A percentile compares a stretch with the other conserved stretches of the same genome.
Evolutionary conservation across 2,888 invertebrate genomes (phyloP).

Genomic region (Tetragnatha montana): DNA sequence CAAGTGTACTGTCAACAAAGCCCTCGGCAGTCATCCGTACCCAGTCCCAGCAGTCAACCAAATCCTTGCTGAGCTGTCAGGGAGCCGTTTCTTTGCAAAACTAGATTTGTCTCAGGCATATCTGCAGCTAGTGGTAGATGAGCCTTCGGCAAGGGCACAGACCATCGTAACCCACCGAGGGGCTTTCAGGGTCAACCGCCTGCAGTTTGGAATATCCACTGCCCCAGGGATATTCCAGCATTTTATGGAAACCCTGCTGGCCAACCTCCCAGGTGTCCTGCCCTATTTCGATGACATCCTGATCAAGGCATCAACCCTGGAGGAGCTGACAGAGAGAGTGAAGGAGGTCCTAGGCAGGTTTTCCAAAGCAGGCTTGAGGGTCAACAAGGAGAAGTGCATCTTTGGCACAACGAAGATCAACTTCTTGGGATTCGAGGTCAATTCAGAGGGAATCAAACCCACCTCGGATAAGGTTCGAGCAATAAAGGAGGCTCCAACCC

Average conservation of each 20-base stretch:
- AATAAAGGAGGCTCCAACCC: constrained; percentile 39
- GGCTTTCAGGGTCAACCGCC: too few species aligned
- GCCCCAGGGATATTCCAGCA: constrained; percentile 75
- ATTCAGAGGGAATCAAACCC: constrained; percentile 42
- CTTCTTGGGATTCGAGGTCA: constrained; percentile 33
- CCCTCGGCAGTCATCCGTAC: too few species aligned
- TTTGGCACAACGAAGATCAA: constrained; percentile 16
- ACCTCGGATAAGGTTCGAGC: constrained; percentile 60
- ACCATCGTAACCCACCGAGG: too few species aligned
- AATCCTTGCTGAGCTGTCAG: too few species aligned
- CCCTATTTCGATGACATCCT: constrained; percentile 71
- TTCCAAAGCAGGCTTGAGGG: neutral
- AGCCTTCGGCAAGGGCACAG: too few species aligned
- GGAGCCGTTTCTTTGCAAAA: too few species aligned
- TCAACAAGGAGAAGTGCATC: constrained; percentile 15
- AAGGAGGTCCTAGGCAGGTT: constrained; percentile 30
- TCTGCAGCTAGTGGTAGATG: too few species aligned
- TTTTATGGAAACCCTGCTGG: constrained; percentile 73
- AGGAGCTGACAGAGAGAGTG: constrained; percentile 51
- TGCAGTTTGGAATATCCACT: constrained; percentile 73
- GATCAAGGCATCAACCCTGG: constrained; percentile 28
- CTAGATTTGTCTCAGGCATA: too few species aligned
- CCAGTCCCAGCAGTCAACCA: too few species aligned
- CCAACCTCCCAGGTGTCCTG: constrained; percentile 51
- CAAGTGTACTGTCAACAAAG: too few species aligned